Percentiles rank a stretch among this genome's conserved stretches.
Conservation (phyloP, 2,888 invertebrate genomes). For the Drosophila koepferae region DNA sequence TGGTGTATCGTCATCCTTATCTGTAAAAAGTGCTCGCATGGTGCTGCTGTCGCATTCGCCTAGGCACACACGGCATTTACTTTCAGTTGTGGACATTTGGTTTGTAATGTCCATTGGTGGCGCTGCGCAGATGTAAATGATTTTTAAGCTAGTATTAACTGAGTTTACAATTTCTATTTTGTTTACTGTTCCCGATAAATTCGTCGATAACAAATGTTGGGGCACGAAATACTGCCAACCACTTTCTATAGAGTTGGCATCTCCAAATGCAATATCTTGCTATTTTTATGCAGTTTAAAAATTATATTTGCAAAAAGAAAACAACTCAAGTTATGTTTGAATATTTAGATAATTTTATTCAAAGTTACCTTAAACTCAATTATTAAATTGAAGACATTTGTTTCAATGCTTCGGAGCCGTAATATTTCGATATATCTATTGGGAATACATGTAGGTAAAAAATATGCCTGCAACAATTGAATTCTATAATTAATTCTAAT, state of each 20-base stretch:
- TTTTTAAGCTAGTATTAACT: neutral
- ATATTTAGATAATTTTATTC: too few relatives aligned
- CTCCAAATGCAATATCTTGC: neutral
- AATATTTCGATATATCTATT: too few relatives aligned
- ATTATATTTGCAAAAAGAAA: neutral
- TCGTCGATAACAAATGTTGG: slow-evolving; percentile 10
- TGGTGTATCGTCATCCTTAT: neutral
- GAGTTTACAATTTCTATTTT: slow-evolving; percentile 36
- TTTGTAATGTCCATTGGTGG: slow-evolving; percentile 34
- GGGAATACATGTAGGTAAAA: too few relatives aligned
- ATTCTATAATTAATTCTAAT: too few relatives aligned
- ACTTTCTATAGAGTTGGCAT: slow-evolving; percentile 31
- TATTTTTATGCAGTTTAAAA: neutral
- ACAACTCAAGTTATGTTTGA: too few relatives aligned
- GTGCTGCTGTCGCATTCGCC: slow-evolving; percentile 18
- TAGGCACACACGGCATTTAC: slow-evolving; percentile 42
- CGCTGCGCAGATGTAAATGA: neutral
- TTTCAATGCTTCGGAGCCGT: neutral
- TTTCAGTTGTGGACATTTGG: neutral
- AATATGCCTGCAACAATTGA: too few relatives aligned
- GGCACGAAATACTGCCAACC: neutral
- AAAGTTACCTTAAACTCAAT: too few relatives aligned
- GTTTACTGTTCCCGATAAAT: slow-evolving; percentile 43
- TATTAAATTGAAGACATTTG: neutral
- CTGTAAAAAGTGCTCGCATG: slow-evolving; percentile 37